These are phyloP conservation scores for Neomonachus schauinslandi DNA, from an alignment of 2,113 vertebrate species.

Conservation along the genomic window DNA sequence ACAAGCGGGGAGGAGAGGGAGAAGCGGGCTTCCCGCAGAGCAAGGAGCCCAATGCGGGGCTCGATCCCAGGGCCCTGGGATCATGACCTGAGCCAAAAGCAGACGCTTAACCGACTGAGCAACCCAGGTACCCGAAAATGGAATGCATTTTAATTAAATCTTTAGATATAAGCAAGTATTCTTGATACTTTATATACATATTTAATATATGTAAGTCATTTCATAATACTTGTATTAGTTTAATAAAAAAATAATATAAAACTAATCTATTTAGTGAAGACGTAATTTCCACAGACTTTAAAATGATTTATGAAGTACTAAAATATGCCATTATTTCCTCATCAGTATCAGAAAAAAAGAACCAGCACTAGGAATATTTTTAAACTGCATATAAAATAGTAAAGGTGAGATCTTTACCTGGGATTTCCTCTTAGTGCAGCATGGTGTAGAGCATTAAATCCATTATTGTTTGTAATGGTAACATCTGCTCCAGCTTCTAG, in stretches of 20 bases:
- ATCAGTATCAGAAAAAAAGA: slow-evolving; percentile 35
- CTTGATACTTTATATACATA: neutral
- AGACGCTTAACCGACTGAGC: no score
- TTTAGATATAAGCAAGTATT: slow-evolving; percentile 14
- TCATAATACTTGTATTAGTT: neutral
- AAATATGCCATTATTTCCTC: slow-evolving; percentile 29
- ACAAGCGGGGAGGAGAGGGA: no score
- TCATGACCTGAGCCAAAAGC: no score
- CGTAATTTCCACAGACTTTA: slow-evolving; percentile 4
- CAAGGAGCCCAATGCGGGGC: no score
- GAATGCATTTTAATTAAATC: slow-evolving; percentile 47
- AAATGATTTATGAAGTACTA: slow-evolving; percentile 9
- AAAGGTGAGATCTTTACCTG: slow-evolving; percentile 87
- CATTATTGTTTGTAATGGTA: slow-evolving; percentile 99
- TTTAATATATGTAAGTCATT: neutral
- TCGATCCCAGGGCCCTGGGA: no score
- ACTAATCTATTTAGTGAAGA: neutral
- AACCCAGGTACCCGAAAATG: neutral
- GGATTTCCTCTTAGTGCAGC: slow-evolving; percentile 98
- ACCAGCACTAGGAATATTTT: neutral
- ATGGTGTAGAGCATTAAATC: slow-evolving; percentile 98
- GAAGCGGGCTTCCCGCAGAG: no score
- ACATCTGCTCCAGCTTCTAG: slow-evolving; percentile 98
- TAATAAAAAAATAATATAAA: neutral
- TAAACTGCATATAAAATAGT: neutral